Evolutionary conservation across 37 sponge, comb jelly and placozoan species (phyloP).

Genomic region (Halichondria panicea): DNA sequence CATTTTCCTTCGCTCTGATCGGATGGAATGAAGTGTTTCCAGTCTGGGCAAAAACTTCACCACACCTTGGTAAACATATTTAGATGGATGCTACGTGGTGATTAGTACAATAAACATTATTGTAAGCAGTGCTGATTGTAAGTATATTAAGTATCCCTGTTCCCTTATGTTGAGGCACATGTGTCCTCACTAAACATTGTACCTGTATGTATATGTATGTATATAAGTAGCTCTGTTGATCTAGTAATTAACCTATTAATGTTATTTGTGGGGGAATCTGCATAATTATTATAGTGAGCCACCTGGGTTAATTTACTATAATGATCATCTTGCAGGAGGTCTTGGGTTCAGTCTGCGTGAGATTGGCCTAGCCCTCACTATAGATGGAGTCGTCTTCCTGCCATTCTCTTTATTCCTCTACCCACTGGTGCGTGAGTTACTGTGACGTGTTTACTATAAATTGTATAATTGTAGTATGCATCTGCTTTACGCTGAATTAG

Average conservation of each 20-base stretch:
- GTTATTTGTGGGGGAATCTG: too few relatives aligned
- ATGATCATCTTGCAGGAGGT: slow-evolving; percentile 70
- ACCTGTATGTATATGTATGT: too few relatives aligned
- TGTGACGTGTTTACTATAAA: not conserved
- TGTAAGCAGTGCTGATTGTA: not conserved
- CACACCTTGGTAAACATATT: slow-evolving; percentile 32
- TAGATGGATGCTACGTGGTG: not conserved
- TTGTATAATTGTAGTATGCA: too few relatives aligned
- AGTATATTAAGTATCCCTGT: not conserved
- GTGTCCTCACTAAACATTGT: too few relatives aligned
- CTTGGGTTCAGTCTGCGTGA: slow-evolving; percentile 59
- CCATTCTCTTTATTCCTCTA: slow-evolving; percentile 47
- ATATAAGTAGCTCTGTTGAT: too few relatives aligned
- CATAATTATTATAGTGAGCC: too few relatives aligned
- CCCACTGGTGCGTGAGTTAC: slow-evolving; percentile 37
- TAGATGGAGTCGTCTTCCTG: slow-evolving; percentile 46
- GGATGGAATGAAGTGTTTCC: slow-evolving; percentile 74
- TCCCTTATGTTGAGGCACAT: too few relatives aligned
- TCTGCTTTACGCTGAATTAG: too few relatives aligned
- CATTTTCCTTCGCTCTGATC: slow-evolving; percentile 67
- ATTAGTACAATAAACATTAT: not conserved
- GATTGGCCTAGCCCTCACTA: slow-evolving; percentile 56
- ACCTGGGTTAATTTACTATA: not conserved
- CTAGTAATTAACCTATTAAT: too few relatives aligned
- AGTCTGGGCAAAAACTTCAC: slow-evolving; percentile 46